These are phyloP conservation scores for Notiomystis cincta DNA, from an alignment of 2,113 vertebrate species.

Conservation along the genomic window DNA sequence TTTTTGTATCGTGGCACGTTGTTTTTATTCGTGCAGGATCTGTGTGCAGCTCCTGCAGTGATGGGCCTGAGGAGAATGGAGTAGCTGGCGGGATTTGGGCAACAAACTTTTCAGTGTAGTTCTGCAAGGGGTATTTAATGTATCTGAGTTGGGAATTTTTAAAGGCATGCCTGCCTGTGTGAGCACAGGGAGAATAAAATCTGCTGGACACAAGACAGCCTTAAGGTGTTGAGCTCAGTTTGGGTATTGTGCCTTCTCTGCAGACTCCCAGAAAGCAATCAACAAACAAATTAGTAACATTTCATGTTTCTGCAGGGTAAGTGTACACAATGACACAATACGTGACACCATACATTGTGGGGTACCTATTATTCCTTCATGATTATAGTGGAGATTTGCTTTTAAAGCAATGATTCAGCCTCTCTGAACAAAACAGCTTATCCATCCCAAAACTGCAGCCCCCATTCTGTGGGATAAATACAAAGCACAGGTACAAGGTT, in stretches of 20 bases:
- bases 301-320: neutral
- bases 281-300: neutral
- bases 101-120: neutral
- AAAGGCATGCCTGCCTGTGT: neutral
- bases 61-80: neutral
- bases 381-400: conserved; percentile 39
- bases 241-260: neutral
- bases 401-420: conserved; percentile 48
- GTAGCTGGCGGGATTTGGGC: neutral
- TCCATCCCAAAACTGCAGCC: conserved; percentile 17
- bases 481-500: conserved; percentile 1
- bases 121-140: neutral
- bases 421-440: conserved; percentile 11
- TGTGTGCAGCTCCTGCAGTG: neutral
- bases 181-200: neutral
- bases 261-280: neutral
- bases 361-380: conserved; percentile 17
- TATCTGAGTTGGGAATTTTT: neutral
- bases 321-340: neutral
- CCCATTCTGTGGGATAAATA: conserved; percentile 31
- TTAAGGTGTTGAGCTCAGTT: neutral
- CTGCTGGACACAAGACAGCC: neutral
- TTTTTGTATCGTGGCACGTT: neutral
- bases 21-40: neutral
- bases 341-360: neutral